Percentiles rank a stretch among this genome's conserved stretches.
Conservation (phyloP, 1,140 invertebrate genomes). For the Caerostris darwini region DNA sequence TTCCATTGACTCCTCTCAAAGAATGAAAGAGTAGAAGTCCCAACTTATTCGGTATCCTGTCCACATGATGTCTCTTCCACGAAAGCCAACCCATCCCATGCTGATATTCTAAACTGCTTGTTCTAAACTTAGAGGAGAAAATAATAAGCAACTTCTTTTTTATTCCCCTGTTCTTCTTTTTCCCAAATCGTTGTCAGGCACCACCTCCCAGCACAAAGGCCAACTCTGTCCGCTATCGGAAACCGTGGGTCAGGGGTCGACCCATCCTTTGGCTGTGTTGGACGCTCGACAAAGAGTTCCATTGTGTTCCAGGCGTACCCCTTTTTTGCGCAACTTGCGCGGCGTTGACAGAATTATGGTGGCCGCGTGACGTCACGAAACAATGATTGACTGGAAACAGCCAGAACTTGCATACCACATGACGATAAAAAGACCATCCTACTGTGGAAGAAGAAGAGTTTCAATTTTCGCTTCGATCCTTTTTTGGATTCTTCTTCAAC, state of each 20-base stretch:
- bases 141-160: slow-evolving; percentile 59
- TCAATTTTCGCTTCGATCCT: neutral
- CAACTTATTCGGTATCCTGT: slow-evolving; percentile 18
- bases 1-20: slow-evolving; percentile 44
- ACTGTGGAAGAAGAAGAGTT: neutral
- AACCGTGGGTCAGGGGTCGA: slow-evolving; percentile 66
- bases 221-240: slow-evolving; percentile 74
- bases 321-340: slow-evolving; percentile 29
- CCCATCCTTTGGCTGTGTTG: slow-evolving; percentile 56
- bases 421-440: slow-evolving; percentile 39
- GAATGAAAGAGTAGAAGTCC: slow-evolving; percentile 49
- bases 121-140: slow-evolving; percentile 74
- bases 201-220: slow-evolving; percentile 55
- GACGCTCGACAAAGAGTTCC: slow-evolving; percentile 41
- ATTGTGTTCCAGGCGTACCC: slow-evolving; percentile 51
- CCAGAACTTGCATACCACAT: slow-evolving; percentile 69
- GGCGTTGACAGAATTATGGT: slow-evolving; percentile 59
- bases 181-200: neutral
- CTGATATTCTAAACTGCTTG: slow-evolving; percentile 63
- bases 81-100: slow-evolving; percentile 28
- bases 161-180: neutral
- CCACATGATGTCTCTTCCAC: slow-evolving; percentile 65
- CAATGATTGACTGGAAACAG: slow-evolving; percentile 76
- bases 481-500: slow-evolving; percentile 46
- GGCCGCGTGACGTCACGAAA: slow-evolving; percentile 72